These are phyloP conservation scores for Octopus bimaculoides DNA, from an alignment of 1,140 invertebrate species.

Conservation along the genomic window DNA sequence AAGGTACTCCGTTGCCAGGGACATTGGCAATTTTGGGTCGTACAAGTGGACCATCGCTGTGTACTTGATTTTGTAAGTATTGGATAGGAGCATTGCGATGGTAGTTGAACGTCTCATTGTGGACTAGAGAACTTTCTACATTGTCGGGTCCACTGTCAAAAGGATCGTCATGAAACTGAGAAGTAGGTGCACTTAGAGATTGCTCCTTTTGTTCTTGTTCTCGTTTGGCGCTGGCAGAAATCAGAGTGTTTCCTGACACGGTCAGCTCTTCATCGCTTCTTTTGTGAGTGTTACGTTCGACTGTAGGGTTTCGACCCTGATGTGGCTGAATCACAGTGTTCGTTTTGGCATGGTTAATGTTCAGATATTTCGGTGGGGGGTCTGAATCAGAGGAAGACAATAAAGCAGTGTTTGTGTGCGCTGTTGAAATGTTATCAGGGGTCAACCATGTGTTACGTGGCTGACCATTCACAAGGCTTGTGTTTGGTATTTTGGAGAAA, in stretches of 20 bases:
- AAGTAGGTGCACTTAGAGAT: slow-evolving; percentile 23
- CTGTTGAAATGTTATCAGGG: slow-evolving; percentile 42
- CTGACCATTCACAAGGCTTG: neutral
- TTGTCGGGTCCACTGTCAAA: slow-evolving; percentile 57
- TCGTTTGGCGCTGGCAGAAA: slow-evolving; percentile 59
- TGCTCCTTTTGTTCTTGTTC: slow-evolving; percentile 15
- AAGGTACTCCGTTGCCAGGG: slow-evolving; percentile 32
- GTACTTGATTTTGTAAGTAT: slow-evolving; percentile 76
- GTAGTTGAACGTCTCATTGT: slow-evolving; percentile 57
- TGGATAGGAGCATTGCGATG: slow-evolving; percentile 65
- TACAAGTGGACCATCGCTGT: slow-evolving; percentile 39
- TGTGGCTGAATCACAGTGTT: slow-evolving; percentile 69
- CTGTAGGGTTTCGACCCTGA: slow-evolving; percentile 84
- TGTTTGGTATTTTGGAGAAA: slow-evolving; percentile 39
- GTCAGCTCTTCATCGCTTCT: slow-evolving; percentile 62
- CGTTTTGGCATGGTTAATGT: slow-evolving; percentile 40
- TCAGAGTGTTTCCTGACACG: slow-evolving; percentile 65
- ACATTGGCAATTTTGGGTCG: slow-evolving; percentile 63
- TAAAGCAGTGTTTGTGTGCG: slow-evolving; percentile 57
- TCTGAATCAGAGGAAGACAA: slow-evolving; percentile 53
- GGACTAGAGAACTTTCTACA: slow-evolving; percentile 55
- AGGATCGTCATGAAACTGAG: slow-evolving; percentile 24
- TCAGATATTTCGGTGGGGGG: slow-evolving; percentile 37
- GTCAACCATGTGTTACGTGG: neutral
- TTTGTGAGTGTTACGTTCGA: slow-evolving; percentile 73